These are phyloP conservation scores for Brachyptera risi DNA, from an alignment of 2,888 invertebrate genomes.

Conservation along the genomic window DNA sequence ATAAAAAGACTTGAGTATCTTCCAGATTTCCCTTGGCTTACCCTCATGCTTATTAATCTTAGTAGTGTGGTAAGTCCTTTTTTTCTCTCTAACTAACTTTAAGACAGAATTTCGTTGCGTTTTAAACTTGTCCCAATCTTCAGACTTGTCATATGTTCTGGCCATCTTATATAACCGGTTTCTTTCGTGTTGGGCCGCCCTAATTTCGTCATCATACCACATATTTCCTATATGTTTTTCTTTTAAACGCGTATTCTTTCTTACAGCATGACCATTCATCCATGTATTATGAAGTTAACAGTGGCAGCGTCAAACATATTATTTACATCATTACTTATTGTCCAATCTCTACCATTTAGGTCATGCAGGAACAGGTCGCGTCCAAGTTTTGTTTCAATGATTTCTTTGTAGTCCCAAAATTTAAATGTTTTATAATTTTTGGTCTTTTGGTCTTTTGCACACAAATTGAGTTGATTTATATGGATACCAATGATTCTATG, in stretches of 20 bases:
- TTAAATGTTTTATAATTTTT: background rate
- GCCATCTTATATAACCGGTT: background rate
- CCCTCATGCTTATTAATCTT: background rate
- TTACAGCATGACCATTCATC: background rate
- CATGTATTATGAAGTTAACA: background rate
- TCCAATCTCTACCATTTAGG: background rate
- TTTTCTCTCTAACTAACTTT: background rate
- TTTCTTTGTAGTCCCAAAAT: background rate
- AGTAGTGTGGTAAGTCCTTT: background rate
- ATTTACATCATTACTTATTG: background rate
- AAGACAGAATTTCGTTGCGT: background rate
- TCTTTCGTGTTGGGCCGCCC: background rate
- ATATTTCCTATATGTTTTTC: background rate
- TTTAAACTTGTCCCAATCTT: background rate
- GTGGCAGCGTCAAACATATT: background rate
- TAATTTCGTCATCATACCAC: conserved; percentile 4
- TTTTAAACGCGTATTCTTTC: background rate
- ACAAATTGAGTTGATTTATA: background rate
- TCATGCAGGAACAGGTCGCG: background rate
- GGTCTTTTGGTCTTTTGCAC: background rate
- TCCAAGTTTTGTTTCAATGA: background rate
- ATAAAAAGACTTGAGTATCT: too few relatives aligned
- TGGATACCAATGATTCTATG: background rate
- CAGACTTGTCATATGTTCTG: background rate
- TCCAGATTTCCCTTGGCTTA: background rate